A percentile compares a stretch with the other conserved stretches of the same genome.
These are phyloP conservation scores for Mylabris sibirica DNA, from an alignment of 2,888 invertebrate genomes.

Conservation along the genomic window DNA sequence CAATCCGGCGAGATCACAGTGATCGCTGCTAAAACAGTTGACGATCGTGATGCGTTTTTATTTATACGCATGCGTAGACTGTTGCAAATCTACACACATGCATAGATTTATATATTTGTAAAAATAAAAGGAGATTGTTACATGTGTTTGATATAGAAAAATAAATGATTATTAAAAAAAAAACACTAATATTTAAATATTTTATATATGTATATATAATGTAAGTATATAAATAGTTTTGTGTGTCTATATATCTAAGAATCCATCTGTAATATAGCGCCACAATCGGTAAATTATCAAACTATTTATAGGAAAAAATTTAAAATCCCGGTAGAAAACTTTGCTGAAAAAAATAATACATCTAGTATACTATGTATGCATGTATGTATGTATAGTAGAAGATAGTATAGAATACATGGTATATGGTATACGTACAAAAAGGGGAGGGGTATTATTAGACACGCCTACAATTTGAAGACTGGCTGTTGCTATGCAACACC, in stretches of 20 bases:
- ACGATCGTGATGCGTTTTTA: constrained; percentile 24
- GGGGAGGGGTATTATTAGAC: constrained; percentile 40
- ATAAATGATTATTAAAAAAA: neutral
- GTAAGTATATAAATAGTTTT: neutral
- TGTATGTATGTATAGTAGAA: neutral
- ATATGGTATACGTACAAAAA: constrained; percentile 15
- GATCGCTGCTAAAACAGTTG: constrained; percentile 14
- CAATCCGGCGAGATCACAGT: constrained; percentile 16
- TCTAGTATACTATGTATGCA: neutral
- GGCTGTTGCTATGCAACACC: constrained; percentile 51
- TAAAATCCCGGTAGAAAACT: neutral
- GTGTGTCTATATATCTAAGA: neutral
- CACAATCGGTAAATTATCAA: constrained; percentile 10
- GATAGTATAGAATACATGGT: neutral
- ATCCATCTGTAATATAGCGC: constrained; percentile 29
- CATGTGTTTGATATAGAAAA: neutral
- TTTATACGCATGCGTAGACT: constrained; percentile 20
- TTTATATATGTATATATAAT: neutral
- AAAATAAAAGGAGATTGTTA: neutral
- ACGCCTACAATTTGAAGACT: constrained; percentile 46
- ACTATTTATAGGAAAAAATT: neutral
- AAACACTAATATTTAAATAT: neutral
- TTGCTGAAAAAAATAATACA: neutral
- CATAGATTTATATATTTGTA: neutral
- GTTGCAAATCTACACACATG: neutral